A percentile compares a stretch with the other conserved stretches of the same genome.
These are phyloP conservation scores for Cantharis lateralis DNA, from an alignment of 2,888 invertebrate species.

Conservation along the genomic window DNA sequence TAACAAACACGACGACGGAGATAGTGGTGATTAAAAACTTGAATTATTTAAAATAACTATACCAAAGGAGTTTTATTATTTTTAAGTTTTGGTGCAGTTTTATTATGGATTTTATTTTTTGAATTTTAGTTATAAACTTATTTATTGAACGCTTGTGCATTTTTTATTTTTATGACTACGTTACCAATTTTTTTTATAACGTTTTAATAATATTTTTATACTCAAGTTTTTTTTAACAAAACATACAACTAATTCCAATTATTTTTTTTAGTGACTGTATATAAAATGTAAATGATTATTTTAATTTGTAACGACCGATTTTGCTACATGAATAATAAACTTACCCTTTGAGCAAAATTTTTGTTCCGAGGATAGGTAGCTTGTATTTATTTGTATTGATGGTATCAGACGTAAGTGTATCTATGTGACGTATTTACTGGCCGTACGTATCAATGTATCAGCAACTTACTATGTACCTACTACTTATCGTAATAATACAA, in stretches of 20 bases:
- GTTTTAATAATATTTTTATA: constrained; percentile 25
- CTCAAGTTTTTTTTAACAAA: constrained; percentile 20
- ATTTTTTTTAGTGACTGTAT: background rate
- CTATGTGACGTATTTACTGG: background rate
- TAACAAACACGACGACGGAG: background rate
- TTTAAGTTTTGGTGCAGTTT: constrained; percentile 22
- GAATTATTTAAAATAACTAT: constrained; percentile 22
- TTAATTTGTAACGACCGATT: background rate
- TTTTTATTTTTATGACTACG: constrained; percentile 20
- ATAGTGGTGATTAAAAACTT: constrained; percentile 18
- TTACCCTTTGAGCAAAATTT: background rate
- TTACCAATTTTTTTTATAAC: constrained; percentile 23
- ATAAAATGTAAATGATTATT: background rate
- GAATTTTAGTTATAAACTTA: constrained; percentile 13
- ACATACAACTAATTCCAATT: constrained; percentile 9
- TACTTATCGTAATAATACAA: background rate
- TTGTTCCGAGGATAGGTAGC: background rate
- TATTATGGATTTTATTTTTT: constrained; percentile 14
- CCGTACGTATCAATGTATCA: background rate
- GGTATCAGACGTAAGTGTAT: background rate
- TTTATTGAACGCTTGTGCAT: constrained; percentile 25
- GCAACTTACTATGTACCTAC: background rate
- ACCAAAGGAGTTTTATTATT: constrained; percentile 34
- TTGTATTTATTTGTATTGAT: background rate
- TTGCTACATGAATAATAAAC: background rate